These are phyloP conservation scores for Clupea harengus DNA, from an alignment of 2,113 vertebrate species.

Conservation along the genomic window DNA sequence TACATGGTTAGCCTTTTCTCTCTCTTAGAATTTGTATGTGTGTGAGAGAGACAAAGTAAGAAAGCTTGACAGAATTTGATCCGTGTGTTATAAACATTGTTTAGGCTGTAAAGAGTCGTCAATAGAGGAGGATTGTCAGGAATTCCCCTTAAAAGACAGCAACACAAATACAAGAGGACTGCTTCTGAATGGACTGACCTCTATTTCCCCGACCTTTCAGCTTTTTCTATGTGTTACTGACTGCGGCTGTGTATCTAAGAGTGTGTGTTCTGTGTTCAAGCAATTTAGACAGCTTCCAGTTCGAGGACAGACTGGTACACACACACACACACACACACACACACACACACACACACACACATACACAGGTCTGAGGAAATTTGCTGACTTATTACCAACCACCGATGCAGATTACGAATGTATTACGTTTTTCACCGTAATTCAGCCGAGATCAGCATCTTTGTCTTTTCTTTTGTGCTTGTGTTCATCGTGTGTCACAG, in stretches of 20 bases:
- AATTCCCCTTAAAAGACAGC: constrained; percentile 9
- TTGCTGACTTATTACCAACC: neutral
- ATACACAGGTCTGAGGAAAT: neutral
- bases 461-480: neutral
- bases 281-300: constrained; percentile 5
- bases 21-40: neutral
- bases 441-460: neutral
- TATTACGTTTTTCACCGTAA: neutral
- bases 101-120: constrained; percentile 2
- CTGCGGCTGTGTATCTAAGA: constrained; percentile 7
- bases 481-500: neutral
- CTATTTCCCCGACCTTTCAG: neutral
- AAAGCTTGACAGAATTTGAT: neutral
- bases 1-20: neutral
- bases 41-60: neutral
- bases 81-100: constrained; percentile 5
- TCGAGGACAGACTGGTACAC: neutral
- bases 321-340: neutral
- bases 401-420: neutral
- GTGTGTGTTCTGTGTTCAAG: constrained; percentile 2
- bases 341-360: neutral
- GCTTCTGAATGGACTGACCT: constrained; percentile 3
- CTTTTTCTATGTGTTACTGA: neutral
- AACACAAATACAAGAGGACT: neutral
- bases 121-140: constrained; percentile 14